Conservation (phyloP, 2,888 invertebrate genomes). For the Cerastis leucographa region DNA sequence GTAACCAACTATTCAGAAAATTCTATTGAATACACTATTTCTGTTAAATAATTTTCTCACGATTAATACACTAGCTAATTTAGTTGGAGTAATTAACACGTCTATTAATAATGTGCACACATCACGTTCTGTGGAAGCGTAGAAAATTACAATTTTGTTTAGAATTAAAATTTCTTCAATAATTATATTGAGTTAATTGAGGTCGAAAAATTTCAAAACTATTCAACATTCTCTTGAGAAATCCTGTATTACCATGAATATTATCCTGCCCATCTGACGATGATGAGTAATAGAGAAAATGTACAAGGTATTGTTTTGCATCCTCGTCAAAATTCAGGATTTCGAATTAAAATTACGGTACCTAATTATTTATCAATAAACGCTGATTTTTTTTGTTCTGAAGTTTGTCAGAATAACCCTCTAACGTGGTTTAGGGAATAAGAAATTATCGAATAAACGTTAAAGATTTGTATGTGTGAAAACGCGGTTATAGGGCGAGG, state of each 20-base stretch:
- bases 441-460: too few species aligned
- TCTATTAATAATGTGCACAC: conserved; percentile 21
- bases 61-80: conserved; percentile 25
- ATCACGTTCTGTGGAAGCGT: not conserved
- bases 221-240: not conserved
- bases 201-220: not conserved
- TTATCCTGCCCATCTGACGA: not conserved
- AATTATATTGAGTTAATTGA: not conserved
- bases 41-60: conserved; percentile 47
- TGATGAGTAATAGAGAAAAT: not conserved
- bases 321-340: too few species aligned
- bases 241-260: not conserved
- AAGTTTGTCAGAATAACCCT: too few species aligned
- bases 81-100: conserved; percentile 36
- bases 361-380: too few species aligned
- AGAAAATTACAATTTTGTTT: not conserved
- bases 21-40: conserved; percentile 44
- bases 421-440: too few species aligned
- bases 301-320: too few species aligned
- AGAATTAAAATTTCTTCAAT: not conserved
- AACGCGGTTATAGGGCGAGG: too few species aligned
- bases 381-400: too few species aligned
- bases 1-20: conserved; percentile 45
- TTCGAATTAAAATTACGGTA: too few species aligned
- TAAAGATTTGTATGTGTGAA: too few species aligned